Evolutionary conservation across 2,888 invertebrate genomes (phyloP).

Genomic region (Ditula angustiorana): DNA sequence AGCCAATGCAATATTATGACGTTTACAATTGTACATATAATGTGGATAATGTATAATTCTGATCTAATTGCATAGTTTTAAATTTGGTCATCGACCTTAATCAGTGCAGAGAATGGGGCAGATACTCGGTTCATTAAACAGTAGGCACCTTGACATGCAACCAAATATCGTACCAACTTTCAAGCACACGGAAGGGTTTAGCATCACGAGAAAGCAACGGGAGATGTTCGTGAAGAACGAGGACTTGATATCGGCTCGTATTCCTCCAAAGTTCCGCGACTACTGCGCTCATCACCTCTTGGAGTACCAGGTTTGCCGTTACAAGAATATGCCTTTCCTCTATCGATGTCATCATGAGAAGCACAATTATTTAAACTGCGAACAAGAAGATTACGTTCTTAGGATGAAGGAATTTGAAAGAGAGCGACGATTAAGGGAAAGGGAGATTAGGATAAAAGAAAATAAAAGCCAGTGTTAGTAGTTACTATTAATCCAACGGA

Average conservation of each 20-base stretch:
- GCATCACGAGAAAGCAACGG: conserved; percentile 88
- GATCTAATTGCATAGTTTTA: not conserved
- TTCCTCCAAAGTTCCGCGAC: conserved; percentile 89
- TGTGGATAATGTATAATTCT: not conserved
- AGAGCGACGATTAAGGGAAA: conserved; percentile 64
- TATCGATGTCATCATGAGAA: conserved; percentile 89
- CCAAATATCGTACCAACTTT: conserved; percentile 85
- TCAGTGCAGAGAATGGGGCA: conserved; percentile 59
- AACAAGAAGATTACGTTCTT: conserved; percentile 91
- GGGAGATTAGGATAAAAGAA: conserved; percentile 60
- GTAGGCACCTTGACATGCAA: conserved; percentile 60
- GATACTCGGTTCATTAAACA: conserved; percentile 56
- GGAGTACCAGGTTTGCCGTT: conserved; percentile 88
- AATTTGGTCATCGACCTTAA: not conserved
- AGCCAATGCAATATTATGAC: not conserved
- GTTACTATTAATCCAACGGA: not conserved
- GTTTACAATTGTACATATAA: not conserved
- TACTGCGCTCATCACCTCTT: conserved; percentile 93
- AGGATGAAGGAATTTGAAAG: conserved; percentile 77
- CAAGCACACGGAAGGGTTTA: conserved; percentile 89
- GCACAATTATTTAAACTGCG: conserved; percentile 90
- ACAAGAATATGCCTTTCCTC: conserved; percentile 88
- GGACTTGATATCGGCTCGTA: conserved; percentile 90
- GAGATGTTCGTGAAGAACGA: conserved; percentile 89
- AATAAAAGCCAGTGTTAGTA: conserved; percentile 6